Evolutionary conservation across 2,888 invertebrate genomes (phyloP), one percentile per base, ranked within the genome.

Genomic region (Euphydryas editha): DNA sequence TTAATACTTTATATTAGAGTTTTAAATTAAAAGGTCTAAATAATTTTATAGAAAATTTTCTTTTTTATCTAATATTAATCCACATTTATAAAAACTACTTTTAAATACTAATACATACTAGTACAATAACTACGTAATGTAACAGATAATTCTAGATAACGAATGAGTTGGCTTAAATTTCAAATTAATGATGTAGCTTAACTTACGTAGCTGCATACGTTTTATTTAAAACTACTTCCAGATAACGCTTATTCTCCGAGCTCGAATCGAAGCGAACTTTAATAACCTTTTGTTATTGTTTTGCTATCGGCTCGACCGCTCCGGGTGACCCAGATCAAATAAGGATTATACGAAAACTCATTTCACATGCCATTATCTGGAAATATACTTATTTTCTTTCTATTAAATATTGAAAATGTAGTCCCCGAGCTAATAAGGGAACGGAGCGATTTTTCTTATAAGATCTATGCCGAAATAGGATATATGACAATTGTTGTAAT

Each of bases 211-310:
- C 2, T 8, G 47, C 18, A 51, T 20, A 60, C 24, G 36, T 47
- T 20, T 62, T 51, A 62, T 62, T 62, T 66, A 55, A 62, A 62
- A 47, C 36, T 37, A 66, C 46, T 66, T 55, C 18, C 47, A 62
- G 65, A 66, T 42, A 60, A 58, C 46, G 66, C 54, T 59, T 21
- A 62, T 55, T 62, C 49, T 44, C 57, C 51, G 36, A 15, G 46
- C 54, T 58, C 58, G 51, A 54, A 36, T 36, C 61, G 63, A 67
- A 47, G 56, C 60, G 63, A 72, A 73, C 57, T 73, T 70, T 72
- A 74, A 73, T 69, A 72, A 69, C 71, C 62, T 68, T 67, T 65
- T 70, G 70, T 72, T 70, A 70, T 72, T 74, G 72, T 72, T 72
- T 71, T 68, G 70, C 59, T 65, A 73, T 70, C 65, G 69, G 65